Evolutionary conservation across 2,888 invertebrate genomes (phyloP).

Genomic region (Priocnemis perturbator): DNA sequence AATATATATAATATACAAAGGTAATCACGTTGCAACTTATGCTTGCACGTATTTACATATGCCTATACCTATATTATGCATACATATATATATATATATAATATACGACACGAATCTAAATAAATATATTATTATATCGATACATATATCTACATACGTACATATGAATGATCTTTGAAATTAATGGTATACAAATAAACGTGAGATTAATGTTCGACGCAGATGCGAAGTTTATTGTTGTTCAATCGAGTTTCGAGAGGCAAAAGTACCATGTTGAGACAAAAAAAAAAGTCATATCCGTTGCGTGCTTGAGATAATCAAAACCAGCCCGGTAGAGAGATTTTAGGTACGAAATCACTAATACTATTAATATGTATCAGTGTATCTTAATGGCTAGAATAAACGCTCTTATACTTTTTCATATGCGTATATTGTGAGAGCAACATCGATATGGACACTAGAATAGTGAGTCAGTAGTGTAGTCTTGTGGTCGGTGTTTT

Average conservation of each 20-base stretch:
- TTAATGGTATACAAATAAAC: conserved; percentile 44
- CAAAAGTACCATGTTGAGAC: conserved; percentile 39
- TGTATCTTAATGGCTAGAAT: conserved; percentile 73
- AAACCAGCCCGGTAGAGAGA: conserved; percentile 74
- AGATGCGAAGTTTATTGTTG: conserved; percentile 48
- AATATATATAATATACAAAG: neutral
- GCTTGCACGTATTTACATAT: conserved; percentile 36
- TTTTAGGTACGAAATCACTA: conserved; percentile 74
- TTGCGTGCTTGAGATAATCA: conserved; percentile 72
- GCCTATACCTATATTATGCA: conserved; percentile 15
- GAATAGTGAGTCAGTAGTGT: conserved; percentile 74
- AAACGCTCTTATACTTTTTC: conserved; percentile 71
- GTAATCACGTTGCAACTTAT: conserved; percentile 18
- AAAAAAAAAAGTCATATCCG: conserved; percentile 45
- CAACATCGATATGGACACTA: conserved; percentile 71
- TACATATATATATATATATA: conserved; percentile 26
- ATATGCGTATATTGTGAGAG: conserved; percentile 72
- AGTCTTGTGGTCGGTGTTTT: conserved; percentile 75
- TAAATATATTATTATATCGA: conserved; percentile 25
- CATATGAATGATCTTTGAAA: conserved; percentile 24
- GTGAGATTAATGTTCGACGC: conserved; percentile 39
- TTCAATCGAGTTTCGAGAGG: conserved; percentile 44
- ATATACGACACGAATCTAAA: conserved; percentile 22
- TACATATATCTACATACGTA: conserved; percentile 23
- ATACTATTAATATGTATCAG: conserved; percentile 74